A percentile compares a stretch with the other conserved stretches of the same genome.
Conservation (phyloP, 2,113 vertebrate species). For the Heloderma charlesbogerti region DNA sequence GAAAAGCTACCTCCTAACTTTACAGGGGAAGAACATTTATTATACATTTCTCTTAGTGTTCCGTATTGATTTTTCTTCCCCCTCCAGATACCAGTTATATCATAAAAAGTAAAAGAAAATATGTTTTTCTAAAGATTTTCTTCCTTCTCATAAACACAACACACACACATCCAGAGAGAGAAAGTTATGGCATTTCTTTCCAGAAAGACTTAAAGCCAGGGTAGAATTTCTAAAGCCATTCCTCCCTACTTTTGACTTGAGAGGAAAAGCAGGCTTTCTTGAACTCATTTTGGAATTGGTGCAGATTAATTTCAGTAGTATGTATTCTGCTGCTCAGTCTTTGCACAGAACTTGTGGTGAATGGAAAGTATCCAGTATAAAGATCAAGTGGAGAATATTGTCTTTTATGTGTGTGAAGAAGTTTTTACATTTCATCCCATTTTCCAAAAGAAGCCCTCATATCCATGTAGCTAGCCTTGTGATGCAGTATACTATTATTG, state of each 20-base stretch:
- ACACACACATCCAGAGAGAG: neutral
- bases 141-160: slow-evolving; percentile 20
- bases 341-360: neutral
- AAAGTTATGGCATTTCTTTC: neutral
- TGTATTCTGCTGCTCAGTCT: neutral
- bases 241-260: neutral
- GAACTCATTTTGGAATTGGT: slow-evolving; percentile 24
- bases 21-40: slow-evolving; percentile 20
- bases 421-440: neutral
- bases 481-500: slow-evolving; percentile 13
- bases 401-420: neutral
- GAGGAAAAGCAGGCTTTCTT: neutral
- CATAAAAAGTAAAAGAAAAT: slow-evolving; percentile 33
- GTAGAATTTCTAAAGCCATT: slow-evolving; percentile 4
- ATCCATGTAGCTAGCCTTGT: neutral
- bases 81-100: neutral
- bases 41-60: slow-evolving; percentile 11
- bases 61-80: slow-evolving; percentile 1
- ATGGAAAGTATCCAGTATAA: slow-evolving; percentile 6
- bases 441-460: neutral
- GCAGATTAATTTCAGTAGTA: slow-evolving; percentile 12
- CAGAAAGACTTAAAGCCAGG: neutral
- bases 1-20: slow-evolving; percentile 14
- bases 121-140: slow-evolving; percentile 34
- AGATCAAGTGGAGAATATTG: neutral